Conservation (phyloP, 2,113 vertebrate species). For the Otocyon megalotis region DNA sequence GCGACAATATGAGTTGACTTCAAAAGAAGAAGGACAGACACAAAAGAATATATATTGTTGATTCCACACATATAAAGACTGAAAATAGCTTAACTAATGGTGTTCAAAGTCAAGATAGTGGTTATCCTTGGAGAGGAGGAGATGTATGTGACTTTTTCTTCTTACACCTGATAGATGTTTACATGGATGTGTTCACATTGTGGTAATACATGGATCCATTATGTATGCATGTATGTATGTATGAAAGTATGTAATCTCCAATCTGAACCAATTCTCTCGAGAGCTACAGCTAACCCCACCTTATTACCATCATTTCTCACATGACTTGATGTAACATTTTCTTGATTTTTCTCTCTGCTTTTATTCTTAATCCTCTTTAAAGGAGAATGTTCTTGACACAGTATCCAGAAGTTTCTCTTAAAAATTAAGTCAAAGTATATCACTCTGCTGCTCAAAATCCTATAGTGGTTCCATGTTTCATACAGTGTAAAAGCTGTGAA, state of each 20-base stretch:
- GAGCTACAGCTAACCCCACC: background rate
- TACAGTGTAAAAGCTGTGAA: background rate
- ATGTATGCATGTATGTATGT: background rate
- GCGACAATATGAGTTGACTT: background rate
- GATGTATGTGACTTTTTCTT: background rate
- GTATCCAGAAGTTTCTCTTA: background rate
- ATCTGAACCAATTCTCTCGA: background rate
- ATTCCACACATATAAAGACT: background rate
- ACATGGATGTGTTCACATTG: background rate
- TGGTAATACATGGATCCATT: background rate
- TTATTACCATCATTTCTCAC: background rate
- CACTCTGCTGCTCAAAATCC: background rate
- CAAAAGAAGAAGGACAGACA: conserved; percentile 14
- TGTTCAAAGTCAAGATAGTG: background rate
- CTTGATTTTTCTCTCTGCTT: background rate
- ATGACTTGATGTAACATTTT: background rate
- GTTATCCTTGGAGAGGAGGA: background rate
- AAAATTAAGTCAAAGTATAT: background rate
- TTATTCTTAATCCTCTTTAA: background rate
- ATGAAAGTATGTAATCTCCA: background rate
- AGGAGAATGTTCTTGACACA: background rate
- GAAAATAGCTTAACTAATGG: background rate
- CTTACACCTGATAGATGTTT: background rate
- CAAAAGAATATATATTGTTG: background rate
- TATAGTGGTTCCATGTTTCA: background rate